Evolutionary conservation across 2,888 invertebrate genomes (phyloP).

Genomic region (Acheta domesticus): DNA sequence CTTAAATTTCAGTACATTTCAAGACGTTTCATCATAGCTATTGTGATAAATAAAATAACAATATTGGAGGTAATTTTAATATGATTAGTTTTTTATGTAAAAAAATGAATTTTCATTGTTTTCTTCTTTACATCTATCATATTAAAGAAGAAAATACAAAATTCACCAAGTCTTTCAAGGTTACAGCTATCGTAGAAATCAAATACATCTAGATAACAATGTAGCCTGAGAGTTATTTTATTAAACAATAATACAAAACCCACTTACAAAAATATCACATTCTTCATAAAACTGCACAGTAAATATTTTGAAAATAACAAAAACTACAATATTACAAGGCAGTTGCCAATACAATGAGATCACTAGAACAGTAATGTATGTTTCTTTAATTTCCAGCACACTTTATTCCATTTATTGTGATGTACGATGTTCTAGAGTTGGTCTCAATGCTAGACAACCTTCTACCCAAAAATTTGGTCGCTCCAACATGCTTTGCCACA

Average conservation of each 20-base stretch:
- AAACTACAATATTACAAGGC: conserved; percentile 7
- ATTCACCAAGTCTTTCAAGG: too few relatives aligned
- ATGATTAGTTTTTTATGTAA: too few relatives aligned
- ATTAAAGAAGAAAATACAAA: too few relatives aligned
- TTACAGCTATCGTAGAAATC: too few relatives aligned
- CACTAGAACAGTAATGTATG: not conserved
- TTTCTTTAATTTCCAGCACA: not conserved
- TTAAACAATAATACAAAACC: conserved; percentile 18
- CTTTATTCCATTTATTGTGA: not conserved
- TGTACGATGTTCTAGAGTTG: conserved; percentile 62
- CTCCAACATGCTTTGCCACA: conserved; percentile 94
- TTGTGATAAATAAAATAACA: too few relatives aligned
- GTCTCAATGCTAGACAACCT: conserved; percentile 79
- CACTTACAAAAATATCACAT: conserved; percentile 11
- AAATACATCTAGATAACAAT: too few relatives aligned
- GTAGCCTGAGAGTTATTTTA: not conserved
- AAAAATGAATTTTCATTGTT: too few relatives aligned
- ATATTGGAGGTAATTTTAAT: too few relatives aligned
- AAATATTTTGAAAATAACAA: not conserved
- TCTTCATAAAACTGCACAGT: conserved; percentile 18
- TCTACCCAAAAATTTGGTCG: conserved; percentile 97
- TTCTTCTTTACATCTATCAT: too few relatives aligned
- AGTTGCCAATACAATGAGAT: not conserved
- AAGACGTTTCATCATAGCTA: too few relatives aligned
- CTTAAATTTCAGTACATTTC: too few relatives aligned